Evolutionary conservation across 2,113 vertebrate genomes (phyloP).

Genomic region (Callipepla squamata): DNA sequence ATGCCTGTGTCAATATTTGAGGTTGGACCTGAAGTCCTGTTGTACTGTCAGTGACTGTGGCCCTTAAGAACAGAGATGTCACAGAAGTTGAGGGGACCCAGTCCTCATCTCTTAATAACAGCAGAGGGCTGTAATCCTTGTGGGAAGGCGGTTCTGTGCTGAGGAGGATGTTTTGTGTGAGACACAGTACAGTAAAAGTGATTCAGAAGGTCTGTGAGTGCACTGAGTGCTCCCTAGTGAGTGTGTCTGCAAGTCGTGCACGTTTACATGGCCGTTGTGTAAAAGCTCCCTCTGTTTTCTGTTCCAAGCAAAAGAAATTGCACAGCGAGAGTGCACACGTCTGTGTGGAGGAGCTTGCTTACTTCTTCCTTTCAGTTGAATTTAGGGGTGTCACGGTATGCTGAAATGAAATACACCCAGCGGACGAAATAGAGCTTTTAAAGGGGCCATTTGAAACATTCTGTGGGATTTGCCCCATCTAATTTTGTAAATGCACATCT

Average conservation of each 20-base stretch:
- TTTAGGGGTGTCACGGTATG: neutral
- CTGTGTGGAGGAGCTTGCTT: neutral
- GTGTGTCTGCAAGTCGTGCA: neutral
- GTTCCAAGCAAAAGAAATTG: neutral
- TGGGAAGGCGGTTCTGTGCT: neutral
- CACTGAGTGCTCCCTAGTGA: neutral
- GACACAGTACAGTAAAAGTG: neutral
- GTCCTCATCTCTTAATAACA: neutral
- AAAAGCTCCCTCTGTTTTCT: neutral
- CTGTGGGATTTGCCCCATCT: neutral
- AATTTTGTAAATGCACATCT: neutral
- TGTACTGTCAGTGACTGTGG: neutral
- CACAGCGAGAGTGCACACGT: neutral
- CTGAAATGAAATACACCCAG: neutral
- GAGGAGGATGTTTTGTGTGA: neutral
- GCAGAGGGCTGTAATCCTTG: neutral
- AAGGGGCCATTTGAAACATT: neutral
- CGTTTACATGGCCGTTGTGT: neutral
- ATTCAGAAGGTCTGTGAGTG: neutral
- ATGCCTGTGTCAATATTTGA: neutral
- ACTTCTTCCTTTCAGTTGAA: neutral
- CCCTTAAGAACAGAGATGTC: neutral
- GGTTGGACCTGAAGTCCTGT: neutral
- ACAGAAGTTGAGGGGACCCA: neutral
- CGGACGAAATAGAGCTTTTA: neutral